Conservation (phyloP, 2,113 vertebrate genomes). For the Clarias macrocephalus region DNA sequence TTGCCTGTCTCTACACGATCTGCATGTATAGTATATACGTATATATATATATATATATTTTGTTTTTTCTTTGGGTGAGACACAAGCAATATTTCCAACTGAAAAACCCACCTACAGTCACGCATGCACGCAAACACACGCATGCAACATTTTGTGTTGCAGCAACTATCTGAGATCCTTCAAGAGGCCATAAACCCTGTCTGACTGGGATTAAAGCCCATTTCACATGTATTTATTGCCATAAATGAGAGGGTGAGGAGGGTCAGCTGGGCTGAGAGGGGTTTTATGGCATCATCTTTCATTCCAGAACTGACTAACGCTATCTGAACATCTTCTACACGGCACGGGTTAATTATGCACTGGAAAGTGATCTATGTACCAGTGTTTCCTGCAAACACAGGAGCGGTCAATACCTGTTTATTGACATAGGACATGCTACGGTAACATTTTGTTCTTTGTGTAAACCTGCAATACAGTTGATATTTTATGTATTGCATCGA, state of each 20-base stretch:
- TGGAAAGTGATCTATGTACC: slow-evolving; percentile 3
- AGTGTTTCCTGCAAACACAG: slow-evolving; percentile 2
- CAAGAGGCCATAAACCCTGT: slow-evolving; percentile 34
- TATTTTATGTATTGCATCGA: not conserved
- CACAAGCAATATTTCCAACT: slow-evolving; percentile 1
- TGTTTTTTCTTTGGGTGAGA: not conserved
- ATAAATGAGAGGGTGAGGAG: slow-evolving; percentile 22
- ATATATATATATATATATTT: not conserved
- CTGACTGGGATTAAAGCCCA: slow-evolving; percentile 28
- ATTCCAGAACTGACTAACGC: slow-evolving; percentile 12
- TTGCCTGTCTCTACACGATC: not conserved
- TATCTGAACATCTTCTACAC: not conserved
- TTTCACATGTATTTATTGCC: slow-evolving; percentile 49
- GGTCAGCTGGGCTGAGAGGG: slow-evolving; percentile 24
- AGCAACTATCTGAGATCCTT: not conserved
- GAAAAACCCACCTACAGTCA: not conserved
- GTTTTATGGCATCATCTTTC: slow-evolving; percentile 36
- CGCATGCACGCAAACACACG: not conserved
- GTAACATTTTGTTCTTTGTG: not conserved
- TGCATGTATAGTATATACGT: not conserved
- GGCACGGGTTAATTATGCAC: slow-evolving; percentile 31
- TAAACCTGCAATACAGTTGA: not conserved
- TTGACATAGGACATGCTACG: slow-evolving; percentile 1
- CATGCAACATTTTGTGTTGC: not conserved
- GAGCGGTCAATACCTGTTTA: slow-evolving; percentile 10